Evolutionary conservation across 2,113 vertebrate species (phyloP).

Genomic region (Equus quagga): DNA sequence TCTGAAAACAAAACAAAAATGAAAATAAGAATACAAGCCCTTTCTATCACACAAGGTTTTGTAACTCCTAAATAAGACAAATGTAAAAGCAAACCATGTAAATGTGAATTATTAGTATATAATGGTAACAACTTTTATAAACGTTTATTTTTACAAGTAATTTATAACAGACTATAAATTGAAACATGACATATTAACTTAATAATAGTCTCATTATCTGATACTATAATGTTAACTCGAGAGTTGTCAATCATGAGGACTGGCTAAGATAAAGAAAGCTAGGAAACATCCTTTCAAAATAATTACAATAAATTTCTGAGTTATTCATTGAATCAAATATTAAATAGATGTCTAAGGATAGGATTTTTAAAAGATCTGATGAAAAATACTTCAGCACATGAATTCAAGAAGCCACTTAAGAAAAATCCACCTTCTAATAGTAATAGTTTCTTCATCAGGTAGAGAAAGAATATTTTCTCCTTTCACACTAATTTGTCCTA

Average conservation of each 20-base stretch:
- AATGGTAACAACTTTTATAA: background rate
- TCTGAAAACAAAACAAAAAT: conserved; percentile 64
- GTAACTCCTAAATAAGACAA: conserved; percentile 52
- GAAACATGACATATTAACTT: conserved; percentile 22
- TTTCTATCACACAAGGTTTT: background rate
- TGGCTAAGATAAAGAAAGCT: conserved; percentile 39
- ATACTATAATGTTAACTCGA: conserved; percentile 47
- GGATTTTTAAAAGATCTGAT: conserved; percentile 24
- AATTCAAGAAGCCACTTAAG: conserved; percentile 5
- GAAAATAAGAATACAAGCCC: conserved; percentile 55
- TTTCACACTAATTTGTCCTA: conserved; percentile 37
- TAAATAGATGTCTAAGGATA: conserved; percentile 48
- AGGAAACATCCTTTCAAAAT: conserved; percentile 59
- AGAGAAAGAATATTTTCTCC: conserved; percentile 44
- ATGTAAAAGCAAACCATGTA: background rate
- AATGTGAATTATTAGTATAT: conserved; percentile 24
- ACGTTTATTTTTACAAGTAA: conserved; percentile 43
- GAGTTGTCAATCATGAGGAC: background rate
- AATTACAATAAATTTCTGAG: conserved; percentile 45
- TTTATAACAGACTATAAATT: background rate
- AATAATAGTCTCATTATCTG: conserved; percentile 37
- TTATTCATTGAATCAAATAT: conserved; percentile 44
- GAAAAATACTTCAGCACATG: background rate
- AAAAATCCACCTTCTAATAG: conserved; percentile 57
- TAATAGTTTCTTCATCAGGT: conserved; percentile 14